Conservation (phyloP, 2,113 vertebrate species). For the Pyrgilauda ruficollis region DNA sequence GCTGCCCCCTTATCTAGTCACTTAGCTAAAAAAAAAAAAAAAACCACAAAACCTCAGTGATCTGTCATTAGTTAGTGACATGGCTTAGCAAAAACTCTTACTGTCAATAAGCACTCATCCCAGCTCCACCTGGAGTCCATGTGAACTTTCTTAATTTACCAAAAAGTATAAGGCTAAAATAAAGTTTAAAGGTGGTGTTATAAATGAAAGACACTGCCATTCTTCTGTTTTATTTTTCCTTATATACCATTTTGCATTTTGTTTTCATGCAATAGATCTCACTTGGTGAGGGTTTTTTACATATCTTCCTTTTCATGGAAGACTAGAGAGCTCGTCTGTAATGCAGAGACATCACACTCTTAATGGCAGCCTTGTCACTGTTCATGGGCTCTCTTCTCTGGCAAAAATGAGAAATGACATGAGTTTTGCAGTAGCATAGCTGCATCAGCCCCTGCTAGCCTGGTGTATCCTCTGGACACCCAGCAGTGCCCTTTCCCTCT, state of each 20-base stretch:
- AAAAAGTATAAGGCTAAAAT: neutral
- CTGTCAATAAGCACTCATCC: neutral
- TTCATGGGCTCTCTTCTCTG: neutral
- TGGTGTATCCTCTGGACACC: neutral
- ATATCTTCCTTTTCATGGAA: neutral
- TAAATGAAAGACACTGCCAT: neutral
- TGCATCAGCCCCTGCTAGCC: neutral
- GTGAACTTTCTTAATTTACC: neutral
- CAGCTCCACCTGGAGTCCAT: neutral
- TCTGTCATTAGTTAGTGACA: neutral
- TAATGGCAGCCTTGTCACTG: neutral
- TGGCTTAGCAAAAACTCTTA: neutral
- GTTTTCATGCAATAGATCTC: neutral
- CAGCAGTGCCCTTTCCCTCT: neutral
- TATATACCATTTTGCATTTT: neutral
- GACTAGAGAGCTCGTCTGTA: neutral
- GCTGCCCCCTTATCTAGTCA: neutral
- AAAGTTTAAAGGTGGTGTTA: neutral
- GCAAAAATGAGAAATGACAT: neutral
- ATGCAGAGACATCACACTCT: neutral
- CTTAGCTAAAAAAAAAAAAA: neutral
- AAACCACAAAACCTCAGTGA: neutral
- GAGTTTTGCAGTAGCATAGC: neutral
- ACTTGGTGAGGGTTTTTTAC: accelerated
- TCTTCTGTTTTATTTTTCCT: neutral